Percentiles rank a stretch among this genome's conserved stretches.
Conservation (phyloP, 1,140 invertebrate species). For the Cecropterus lyciades region DNA sequence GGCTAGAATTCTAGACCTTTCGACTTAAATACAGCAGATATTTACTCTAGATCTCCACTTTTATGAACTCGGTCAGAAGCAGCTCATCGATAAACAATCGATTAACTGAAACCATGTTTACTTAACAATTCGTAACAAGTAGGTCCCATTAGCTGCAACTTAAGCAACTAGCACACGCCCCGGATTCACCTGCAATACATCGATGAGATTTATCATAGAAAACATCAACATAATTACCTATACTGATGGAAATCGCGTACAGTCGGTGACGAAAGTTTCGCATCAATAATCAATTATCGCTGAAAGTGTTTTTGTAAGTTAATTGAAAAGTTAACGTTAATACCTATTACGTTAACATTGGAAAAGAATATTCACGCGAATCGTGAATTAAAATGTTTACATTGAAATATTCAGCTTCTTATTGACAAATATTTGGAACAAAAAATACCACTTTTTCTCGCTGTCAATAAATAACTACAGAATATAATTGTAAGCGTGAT, state of each 20-base stretch:
- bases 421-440: no score
- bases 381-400: no score
- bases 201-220: constrained; percentile 28
- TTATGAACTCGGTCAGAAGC: background rate
- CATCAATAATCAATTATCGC: constrained; percentile 20
- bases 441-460: no score
- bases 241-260: constrained; percentile 15
- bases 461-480: no score
- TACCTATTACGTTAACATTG: background rate
- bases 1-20: no score
- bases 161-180: constrained; percentile 26
- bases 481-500: no score
- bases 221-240: constrained; percentile 22
- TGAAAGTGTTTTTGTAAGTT: constrained; percentile 20
- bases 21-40: no score
- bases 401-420: no score
- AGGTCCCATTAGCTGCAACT: constrained; percentile 1
- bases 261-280: constrained; percentile 22
- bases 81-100: constrained; percentile 3
- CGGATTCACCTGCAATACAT: constrained; percentile 12
- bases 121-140: constrained; percentile 19
- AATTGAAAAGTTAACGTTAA: constrained; percentile 5
- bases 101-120: constrained; percentile 20
- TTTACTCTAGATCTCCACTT: no score
- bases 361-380: background rate